Base-by-base conservation (phyloP, 2,888 invertebrate species). In the Liodrosophila aerea region DNA sequence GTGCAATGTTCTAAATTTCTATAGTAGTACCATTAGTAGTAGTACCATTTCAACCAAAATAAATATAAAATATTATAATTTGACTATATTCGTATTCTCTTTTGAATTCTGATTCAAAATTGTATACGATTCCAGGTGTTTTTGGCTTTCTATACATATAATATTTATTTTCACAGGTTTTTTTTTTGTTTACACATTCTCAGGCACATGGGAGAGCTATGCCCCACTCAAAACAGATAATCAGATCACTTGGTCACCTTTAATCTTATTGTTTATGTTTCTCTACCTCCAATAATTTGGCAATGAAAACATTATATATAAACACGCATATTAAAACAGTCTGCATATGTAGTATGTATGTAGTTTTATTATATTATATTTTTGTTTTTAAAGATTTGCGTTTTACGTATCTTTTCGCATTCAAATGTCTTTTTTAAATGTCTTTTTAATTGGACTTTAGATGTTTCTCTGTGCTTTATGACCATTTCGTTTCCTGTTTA, bases 371-470 rank as follows among this genome's bases (percentile, higher is more conserved):
- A 34, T 33, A 18, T 34, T 33, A 13, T 37, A 33, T 44, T 40
- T 65, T 52, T 51, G 68, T 58, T 63, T 46, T 43, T 51, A 43
- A 39, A 57, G 33, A 46, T 53, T 53, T 47, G 16, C 34, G 40
- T 33, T 68, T 51, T 22, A 45, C 45, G 46, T 33, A 52, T 44
- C 16, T 51, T 49, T 33, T 41, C 41, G 29, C 39, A 33, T 39
- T 70, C 56, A 76, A 76, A 80, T 83, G 76, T 64, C 45, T 83
- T 73, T 81, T 81, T 85, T n/a, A 76, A 76, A 80, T 83, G 76
- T 64, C 45, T 83, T 73, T 81, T 81, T 85, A 85, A 85, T 80
- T 67, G 71, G 61, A 49, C 51, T 58, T 58, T 66, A 46, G 18
- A 59, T 72, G 46, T 59, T 59, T 49, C 50, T 64, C 22, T 44